Percentiles rank a stretch among this genome's conserved stretches.
These are phyloP conservation scores for Crocodylus rhombifer DNA, from an alignment of 2,797 vertebrate genomes.

Conservation along the genomic window DNA sequence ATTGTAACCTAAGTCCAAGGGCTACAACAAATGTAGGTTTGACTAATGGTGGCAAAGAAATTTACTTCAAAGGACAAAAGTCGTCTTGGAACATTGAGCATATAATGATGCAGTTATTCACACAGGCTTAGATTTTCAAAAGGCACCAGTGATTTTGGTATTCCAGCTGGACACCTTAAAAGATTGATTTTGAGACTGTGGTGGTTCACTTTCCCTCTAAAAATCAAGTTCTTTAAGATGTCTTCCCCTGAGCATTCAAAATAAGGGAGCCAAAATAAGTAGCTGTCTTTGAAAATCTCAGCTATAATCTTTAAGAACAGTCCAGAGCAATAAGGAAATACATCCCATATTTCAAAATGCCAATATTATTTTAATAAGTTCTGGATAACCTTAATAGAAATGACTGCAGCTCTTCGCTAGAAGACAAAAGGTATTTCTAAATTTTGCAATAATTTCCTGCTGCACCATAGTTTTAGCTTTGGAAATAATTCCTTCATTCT, in stretches of 20 bases:
- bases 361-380: not conserved
- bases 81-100: not conserved
- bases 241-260: not conserved
- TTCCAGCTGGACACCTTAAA: not conserved
- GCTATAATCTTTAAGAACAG: not conserved
- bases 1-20: not conserved
- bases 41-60: no score
- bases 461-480: not conserved
- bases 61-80: not conserved
- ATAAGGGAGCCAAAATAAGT: not conserved
- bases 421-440: not conserved
- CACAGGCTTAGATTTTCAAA: not conserved
- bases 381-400: accelerated
- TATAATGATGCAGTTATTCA: not conserved
- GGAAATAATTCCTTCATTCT: not conserved
- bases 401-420: not conserved
- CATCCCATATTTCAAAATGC: not conserved
- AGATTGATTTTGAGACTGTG: not conserved
- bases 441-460: not conserved
- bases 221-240: not conserved
- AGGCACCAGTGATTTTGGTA: not conserved
- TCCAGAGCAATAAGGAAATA: not conserved
- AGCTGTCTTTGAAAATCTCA: not conserved
- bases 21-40: no score
- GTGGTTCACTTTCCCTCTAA: not conserved